Conservation (phyloP, 2,888 invertebrate genomes). For the Formica aserva region DNA sequence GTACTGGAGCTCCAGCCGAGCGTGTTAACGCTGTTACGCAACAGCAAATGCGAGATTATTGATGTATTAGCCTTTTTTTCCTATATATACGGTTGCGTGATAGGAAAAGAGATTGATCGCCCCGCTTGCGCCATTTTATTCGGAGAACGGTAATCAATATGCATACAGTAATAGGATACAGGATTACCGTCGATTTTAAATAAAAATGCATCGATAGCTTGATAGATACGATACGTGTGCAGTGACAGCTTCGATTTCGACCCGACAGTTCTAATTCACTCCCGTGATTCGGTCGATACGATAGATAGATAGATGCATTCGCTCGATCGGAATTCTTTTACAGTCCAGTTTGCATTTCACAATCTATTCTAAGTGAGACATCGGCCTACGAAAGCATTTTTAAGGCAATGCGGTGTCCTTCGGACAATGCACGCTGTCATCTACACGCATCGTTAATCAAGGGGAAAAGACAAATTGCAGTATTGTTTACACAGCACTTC, state of each 20-base stretch:
- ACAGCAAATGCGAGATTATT: conserved; percentile 29
- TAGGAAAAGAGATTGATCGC: conserved; percentile 42
- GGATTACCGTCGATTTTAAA: conserved; percentile 53
- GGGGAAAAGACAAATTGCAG: neutral
- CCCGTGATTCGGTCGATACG: conserved; percentile 40
- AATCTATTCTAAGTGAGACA: conserved; percentile 36
- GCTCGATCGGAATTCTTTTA: conserved; percentile 53
- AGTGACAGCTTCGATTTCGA: conserved; percentile 54
- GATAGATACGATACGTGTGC: conserved; percentile 27
- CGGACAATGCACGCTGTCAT: conserved; percentile 8
- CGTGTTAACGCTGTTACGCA: conserved; percentile 1
- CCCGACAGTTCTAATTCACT: conserved; percentile 56
- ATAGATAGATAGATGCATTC: conserved; percentile 42
- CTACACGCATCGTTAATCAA: neutral
- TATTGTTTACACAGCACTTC: conserved; percentile 16
- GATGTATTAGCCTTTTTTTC: conserved; percentile 36
- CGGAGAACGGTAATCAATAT: conserved; percentile 48
- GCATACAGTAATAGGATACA: conserved; percentile 41
- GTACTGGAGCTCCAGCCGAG: neutral
- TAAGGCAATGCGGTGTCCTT: conserved; percentile 8
- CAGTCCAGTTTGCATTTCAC: conserved; percentile 51
- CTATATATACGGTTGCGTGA: neutral
- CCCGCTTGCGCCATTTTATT: conserved; percentile 40
- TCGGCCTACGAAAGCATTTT: conserved; percentile 33
- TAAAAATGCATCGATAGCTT: conserved; percentile 56